Conservation (phyloP, 2,888 invertebrate species). For the Dolomedes plantarius region DNA sequence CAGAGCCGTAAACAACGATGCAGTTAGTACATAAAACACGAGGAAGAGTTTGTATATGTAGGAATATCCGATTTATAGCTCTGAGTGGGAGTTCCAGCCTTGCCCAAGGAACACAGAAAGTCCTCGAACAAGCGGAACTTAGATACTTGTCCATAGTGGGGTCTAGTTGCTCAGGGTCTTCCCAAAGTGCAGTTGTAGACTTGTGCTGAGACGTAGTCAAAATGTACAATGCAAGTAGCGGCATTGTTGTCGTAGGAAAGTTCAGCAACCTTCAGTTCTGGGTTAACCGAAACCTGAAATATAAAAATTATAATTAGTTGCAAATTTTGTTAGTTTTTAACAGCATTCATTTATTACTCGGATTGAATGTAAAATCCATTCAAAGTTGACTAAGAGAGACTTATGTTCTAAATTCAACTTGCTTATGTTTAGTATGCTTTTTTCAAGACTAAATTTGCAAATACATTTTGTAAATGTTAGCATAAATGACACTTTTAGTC, state of each 20-base stretch:
- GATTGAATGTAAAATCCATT: too few species aligned
- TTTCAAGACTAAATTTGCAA: too few species aligned
- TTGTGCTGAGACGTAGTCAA: conserved; percentile 78
- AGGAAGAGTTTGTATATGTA: background rate
- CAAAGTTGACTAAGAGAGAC: too few species aligned
- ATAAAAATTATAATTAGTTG: too few species aligned
- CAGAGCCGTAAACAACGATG: conserved; percentile 6
- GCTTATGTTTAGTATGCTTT: too few species aligned
- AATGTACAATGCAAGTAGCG: conserved; percentile 86
- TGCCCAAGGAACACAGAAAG: background rate
- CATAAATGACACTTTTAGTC: too few species aligned
- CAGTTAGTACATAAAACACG: background rate
- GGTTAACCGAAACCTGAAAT: conserved; percentile 87
- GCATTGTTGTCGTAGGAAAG: conserved; percentile 94
- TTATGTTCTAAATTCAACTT: too few species aligned
- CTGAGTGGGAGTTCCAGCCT: background rate
- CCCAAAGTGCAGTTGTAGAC: conserved; percentile 83
- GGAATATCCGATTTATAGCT: conserved; percentile 6
- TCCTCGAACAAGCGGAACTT: background rate
- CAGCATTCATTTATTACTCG: too few species aligned
- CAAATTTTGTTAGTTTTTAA: too few species aligned
- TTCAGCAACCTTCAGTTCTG: conserved; percentile 94
- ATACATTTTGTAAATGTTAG: too few species aligned
- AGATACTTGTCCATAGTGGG: background rate
- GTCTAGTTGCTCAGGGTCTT: conserved; percentile 80